A percentile compares a stretch with the other conserved stretches of the same genome.
Conservation (phyloP, 2,113 vertebrate genomes). For the Nyctibius bracteatus region DNA sequence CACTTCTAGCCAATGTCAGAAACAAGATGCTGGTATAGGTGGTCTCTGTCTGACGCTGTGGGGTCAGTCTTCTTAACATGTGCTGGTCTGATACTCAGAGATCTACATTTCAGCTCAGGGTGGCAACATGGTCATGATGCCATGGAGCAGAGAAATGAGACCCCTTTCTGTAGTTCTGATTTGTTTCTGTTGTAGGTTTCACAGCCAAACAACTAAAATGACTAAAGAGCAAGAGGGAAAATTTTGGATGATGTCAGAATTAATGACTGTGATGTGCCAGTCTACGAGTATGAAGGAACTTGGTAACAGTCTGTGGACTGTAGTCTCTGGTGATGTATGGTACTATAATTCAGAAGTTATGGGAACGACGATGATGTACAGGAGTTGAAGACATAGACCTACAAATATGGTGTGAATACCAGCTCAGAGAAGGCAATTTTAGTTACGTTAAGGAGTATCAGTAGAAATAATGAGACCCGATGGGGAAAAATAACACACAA, state of each 20-base stretch:
- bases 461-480: background rate
- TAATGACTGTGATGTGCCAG: background rate
- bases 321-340: background rate
- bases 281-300: background rate
- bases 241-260: background rate
- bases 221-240: background rate
- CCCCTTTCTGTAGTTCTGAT: background rate
- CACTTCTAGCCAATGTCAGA: background rate
- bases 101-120: background rate
- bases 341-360: background rate
- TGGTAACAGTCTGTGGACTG: background rate
- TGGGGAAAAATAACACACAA: background rate
- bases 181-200: background rate
- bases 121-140: background rate
- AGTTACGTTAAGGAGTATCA: background rate
- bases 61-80: background rate
- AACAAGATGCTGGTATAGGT: background rate
- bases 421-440: background rate
- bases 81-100: background rate
- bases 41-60: background rate
- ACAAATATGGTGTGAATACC: fast-evolving
- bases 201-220: background rate
- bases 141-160: background rate
- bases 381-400: background rate
- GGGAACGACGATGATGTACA: background rate